These are phyloP conservation scores for Anguilla rostrata DNA, from an alignment of 2,113 vertebrate genomes.

Conservation along the genomic window DNA sequence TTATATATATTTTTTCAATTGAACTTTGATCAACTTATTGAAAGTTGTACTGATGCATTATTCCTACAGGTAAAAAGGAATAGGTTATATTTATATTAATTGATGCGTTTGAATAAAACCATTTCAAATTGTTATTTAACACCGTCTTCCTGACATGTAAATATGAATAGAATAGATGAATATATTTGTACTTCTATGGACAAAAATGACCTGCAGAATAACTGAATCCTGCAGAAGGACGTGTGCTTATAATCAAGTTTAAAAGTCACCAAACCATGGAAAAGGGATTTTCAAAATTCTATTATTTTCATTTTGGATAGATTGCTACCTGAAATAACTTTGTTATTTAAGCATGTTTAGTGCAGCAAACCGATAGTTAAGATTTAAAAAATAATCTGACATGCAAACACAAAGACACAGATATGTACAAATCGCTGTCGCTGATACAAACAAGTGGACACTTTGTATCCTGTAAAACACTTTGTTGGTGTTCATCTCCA, in stretches of 20 bases:
- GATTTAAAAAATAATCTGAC: neutral
- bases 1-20: neutral
- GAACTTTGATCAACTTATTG: neutral
- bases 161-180: slow-evolving; percentile 40
- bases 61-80: neutral
- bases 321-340: neutral
- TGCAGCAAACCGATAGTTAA: neutral
- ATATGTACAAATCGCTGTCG: neutral
- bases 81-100: neutral
- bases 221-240: neutral
- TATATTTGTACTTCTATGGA: slow-evolving; percentile 38
- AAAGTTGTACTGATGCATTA: neutral
- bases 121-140: slow-evolving; percentile 6
- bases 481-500: neutral
- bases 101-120: neutral
- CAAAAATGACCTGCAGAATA: neutral
- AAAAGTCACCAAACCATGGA: neutral
- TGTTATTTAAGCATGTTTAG: neutral
- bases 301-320: neutral
- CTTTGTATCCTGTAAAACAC: neutral
- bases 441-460: neutral
- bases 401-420: neutral
- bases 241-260: neutral
- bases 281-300: slow-evolving; percentile 5
- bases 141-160: slow-evolving; percentile 30